Evolutionary conservation across 37 sponge, comb jelly and placozoan species (phyloP).

Genomic region (Haliclona indistincta): DNA sequence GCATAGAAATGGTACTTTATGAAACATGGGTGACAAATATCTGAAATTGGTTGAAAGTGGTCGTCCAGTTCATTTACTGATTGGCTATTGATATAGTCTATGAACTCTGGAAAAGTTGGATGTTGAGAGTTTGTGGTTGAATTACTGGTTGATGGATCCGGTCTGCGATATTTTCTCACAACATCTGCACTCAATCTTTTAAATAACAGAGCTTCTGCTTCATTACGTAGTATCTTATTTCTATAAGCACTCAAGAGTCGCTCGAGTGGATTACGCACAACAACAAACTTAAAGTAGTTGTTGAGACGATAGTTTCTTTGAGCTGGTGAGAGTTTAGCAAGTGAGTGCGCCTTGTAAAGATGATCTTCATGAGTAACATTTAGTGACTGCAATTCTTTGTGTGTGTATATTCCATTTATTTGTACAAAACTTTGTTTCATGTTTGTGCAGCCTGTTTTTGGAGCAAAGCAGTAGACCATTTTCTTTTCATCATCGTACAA

Average conservation of each 20-base stretch:
- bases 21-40: constrained; percentile 60
- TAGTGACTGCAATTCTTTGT: neutral
- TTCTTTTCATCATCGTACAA: constrained; percentile 55
- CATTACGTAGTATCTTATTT: constrained; percentile 23
- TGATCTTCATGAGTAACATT: neutral
- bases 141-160: neutral
- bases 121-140: neutral
- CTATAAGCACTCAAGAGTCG: constrained; percentile 53
- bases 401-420: constrained; percentile 49
- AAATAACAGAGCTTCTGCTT: neutral
- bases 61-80: constrained; percentile 33
- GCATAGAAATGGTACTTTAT: constrained; percentile 42
- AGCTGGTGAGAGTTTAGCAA: constrained; percentile 28
- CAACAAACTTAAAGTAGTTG: constrained; percentile 60
- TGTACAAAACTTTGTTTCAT: constrained; percentile 55
- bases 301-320: constrained; percentile 37
- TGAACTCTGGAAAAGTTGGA: constrained; percentile 30
- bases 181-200: neutral
- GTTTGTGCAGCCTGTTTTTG: constrained; percentile 65
- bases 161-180: neutral
- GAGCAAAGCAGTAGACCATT: constrained; percentile 63
- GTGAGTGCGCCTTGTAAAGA: constrained; percentile 21
- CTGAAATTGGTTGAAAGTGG: constrained; percentile 41
- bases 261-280: constrained; percentile 67
- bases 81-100: constrained; percentile 16